Evolutionary conservation across 2,888 invertebrate genomes (phyloP).

Genomic region (Abrostola tripartita): DNA sequence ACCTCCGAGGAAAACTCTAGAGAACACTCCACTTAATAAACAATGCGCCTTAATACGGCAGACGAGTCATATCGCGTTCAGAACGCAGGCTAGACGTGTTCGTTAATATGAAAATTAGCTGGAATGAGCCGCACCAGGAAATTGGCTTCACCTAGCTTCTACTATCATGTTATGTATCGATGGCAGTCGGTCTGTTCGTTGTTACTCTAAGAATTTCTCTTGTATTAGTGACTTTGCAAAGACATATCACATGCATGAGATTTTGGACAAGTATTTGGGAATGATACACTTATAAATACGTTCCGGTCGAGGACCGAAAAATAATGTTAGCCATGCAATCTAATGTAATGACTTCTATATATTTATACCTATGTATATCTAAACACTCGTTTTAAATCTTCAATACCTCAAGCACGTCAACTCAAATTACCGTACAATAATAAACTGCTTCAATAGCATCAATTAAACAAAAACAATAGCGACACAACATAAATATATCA

Average conservation of each 20-base stretch:
- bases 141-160: conserved; percentile 58
- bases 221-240: not conserved
- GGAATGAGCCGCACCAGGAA: conserved; percentile 65
- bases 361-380: too few species aligned
- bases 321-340: too few species aligned
- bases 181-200: conserved; percentile 19
- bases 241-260: too few species aligned
- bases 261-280: too few species aligned
- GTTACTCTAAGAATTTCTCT: conserved; percentile 10
- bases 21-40: conserved; percentile 43
- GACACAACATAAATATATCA: conserved; percentile 65
- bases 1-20: conserved; percentile 15
- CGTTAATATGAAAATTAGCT: conserved; percentile 75
- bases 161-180: conserved; percentile 41
- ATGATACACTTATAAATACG: too few species aligned
- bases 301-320: too few species aligned
- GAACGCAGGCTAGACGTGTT: conserved; percentile 61
- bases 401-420: too few species aligned
- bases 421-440: too few species aligned
- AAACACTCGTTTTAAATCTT: too few species aligned
- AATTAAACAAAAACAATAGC: conserved; percentile 52
- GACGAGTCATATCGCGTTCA: conserved; percentile 51
- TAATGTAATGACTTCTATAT: too few species aligned
- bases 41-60: conserved; percentile 45
- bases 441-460: conserved; percentile 4